Evolutionary conservation across 2,797 vertebrate genomes (phyloP), one percentile per base, ranked within the genome.

Genomic region (Dryobates pubescens): DNA sequence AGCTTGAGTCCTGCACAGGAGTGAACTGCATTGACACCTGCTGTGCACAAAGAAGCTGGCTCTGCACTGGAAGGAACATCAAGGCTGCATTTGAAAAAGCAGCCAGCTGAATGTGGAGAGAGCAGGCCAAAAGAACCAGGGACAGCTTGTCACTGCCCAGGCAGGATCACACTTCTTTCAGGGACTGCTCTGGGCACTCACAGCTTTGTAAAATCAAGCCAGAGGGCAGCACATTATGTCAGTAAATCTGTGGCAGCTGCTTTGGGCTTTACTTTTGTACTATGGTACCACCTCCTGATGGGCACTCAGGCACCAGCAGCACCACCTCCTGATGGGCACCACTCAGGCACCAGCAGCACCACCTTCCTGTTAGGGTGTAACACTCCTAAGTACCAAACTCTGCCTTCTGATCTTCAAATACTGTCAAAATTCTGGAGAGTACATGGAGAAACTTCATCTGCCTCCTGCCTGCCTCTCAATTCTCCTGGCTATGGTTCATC

Each of bases 321-420:
- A 11, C 7, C 11, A 36, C 62, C 14, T 77, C n/a, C 61, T 71
- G 45, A 30, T 1, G 79, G 29, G 20, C 14, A 71, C 6, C 38
- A 13, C n/a, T 77, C 17, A 49, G 29, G 15, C 15, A 43, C 41
- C 41, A 43, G 15, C 15, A 86, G 30, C 24, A 11, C 6, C 11
- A 36, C 62, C 14, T 77, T 38, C 29, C 13, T 78, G 18, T 17
- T 43, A 61, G 53, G 17, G 16, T 61, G 68, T 16, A 74, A 53
- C 13, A 30, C 7, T 76, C 27, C 18, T 16, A 17, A 47, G 17
- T 26, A 77, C 15, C 47, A 83, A 85, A 73, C 27, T 49, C 54
- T 17, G 16, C 29, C 64, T 68, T 49, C 38, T 0, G 0, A 38
- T 30, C 38, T 70, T 47, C 18, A 27, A 59, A 45, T 32, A 57